Evolutionary conservation across 2,113 vertebrate species (phyloP).

Genomic region (Condylura cristata): DNA sequence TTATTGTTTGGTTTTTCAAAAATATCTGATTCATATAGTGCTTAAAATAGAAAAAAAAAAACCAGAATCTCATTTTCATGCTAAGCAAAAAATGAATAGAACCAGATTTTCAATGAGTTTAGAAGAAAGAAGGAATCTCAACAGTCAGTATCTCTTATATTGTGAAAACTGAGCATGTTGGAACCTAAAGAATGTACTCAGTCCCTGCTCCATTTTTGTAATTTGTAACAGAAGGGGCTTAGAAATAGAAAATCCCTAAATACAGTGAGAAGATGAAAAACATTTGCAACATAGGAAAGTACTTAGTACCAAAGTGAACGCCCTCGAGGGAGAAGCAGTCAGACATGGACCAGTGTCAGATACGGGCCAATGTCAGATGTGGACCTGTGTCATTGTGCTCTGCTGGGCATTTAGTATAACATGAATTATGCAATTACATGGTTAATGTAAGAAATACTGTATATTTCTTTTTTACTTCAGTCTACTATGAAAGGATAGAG

Average conservation of each 20-base stretch:
- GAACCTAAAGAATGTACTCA: neutral
- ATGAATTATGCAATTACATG: neutral
- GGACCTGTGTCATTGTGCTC: neutral
- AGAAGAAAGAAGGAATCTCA: constrained; percentile 2
- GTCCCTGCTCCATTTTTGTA: neutral
- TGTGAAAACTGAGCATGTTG: constrained; percentile 11
- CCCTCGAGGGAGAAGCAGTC: neutral
- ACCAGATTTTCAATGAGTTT: neutral
- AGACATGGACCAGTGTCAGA: neutral
- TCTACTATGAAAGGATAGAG: neutral
- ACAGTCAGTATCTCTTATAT: neutral
- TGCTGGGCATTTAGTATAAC: neutral
- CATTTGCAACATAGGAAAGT: neutral
- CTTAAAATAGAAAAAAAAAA: constrained; percentile 2
- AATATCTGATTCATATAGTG: neutral
- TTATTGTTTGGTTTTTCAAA: neutral
- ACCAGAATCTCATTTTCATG: neutral
- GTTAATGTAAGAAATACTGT: neutral
- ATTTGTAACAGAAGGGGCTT: constrained; percentile 11
- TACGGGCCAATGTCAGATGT: no score
- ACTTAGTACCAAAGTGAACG: neutral
- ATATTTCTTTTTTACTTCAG: neutral
- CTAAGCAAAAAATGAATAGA: neutral
- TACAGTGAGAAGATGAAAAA: constrained; percentile 28
- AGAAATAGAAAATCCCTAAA: constrained; percentile 47